Evolutionary conservation across 2,113 vertebrate species (phyloP).

Genomic region (Triplophysa rosa): DNA sequence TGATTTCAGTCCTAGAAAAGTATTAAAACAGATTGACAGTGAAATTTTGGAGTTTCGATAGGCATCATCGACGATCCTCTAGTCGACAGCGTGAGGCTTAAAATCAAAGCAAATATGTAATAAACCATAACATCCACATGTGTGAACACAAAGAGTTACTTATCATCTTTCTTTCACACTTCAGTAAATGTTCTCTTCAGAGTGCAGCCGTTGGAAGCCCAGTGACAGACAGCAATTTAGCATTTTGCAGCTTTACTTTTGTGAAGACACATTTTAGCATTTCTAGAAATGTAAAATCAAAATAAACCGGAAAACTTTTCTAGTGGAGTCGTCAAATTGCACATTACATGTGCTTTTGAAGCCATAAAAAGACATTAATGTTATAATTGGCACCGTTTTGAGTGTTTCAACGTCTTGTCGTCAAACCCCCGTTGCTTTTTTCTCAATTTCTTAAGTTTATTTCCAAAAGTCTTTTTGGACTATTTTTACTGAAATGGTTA

Average conservation of each 20-base stretch:
- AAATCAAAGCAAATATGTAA: neutral
- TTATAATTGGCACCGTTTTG: neutral
- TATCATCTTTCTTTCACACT: neutral
- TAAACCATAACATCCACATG: neutral
- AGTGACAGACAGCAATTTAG: neutral
- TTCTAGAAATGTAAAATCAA: conserved; percentile 6
- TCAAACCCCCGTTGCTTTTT: neutral
- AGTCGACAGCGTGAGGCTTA: neutral
- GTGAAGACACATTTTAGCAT: conserved; percentile 2
- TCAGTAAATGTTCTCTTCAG: neutral
- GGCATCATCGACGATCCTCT: no score
- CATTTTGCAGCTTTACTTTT: neutral
- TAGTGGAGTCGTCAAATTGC: neutral
- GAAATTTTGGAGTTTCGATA: no score
- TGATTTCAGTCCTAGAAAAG: no score
- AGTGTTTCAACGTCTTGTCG: neutral
- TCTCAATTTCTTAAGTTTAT: neutral
- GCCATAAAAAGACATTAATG: neutral
- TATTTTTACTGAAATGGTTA: neutral
- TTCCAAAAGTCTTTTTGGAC: neutral
- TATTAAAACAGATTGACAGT: no score
- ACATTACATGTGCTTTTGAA: neutral
- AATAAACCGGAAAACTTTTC: neutral
- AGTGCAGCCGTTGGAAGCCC: neutral
- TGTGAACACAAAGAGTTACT: neutral